Evolutionary conservation across 2,113 vertebrate genomes (phyloP).

Genomic region (Ceyx cyanopectus): DNA sequence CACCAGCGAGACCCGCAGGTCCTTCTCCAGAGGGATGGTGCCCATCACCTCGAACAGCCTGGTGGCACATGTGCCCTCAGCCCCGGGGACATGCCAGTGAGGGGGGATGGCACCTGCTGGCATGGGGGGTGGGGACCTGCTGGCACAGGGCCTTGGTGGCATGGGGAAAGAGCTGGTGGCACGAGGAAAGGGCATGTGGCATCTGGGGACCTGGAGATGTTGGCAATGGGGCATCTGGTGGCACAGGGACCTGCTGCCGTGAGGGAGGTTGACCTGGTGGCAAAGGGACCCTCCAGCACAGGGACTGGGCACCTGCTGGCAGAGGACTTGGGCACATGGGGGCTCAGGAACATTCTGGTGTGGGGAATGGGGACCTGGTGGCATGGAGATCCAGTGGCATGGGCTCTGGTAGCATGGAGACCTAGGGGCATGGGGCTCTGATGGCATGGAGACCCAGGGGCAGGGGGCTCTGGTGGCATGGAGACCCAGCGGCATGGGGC

Average conservation of each 20-base stretch:
- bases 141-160: background rate
- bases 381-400: background rate
- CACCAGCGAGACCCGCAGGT: slow-evolving; percentile 71
- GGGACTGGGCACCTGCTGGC: background rate
- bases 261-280: background rate
- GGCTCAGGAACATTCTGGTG: too few species aligned
- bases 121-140: fast-evolving
- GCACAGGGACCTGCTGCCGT: background rate
- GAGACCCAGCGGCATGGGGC: too few species aligned
- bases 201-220: background rate
- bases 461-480: too few species aligned
- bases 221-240: background rate
- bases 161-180: background rate
- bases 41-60: slow-evolving; percentile 76
- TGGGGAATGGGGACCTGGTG: background rate
- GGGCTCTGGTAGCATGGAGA: background rate
- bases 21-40: slow-evolving; percentile 78
- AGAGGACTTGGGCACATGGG: background rate
- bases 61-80: background rate
- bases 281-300: fast-evolving
- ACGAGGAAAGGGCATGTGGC: background rate
- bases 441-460: too few species aligned
- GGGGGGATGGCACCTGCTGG: background rate
- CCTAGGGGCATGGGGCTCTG: too few species aligned
- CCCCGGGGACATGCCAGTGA: fast-evolving